Percentiles rank a stretch among this genome's conserved stretches.
phyloP scores from a whole-genome alignment of 2,113 vertebrate species.

The Cromileptes altivelis region DNA sequence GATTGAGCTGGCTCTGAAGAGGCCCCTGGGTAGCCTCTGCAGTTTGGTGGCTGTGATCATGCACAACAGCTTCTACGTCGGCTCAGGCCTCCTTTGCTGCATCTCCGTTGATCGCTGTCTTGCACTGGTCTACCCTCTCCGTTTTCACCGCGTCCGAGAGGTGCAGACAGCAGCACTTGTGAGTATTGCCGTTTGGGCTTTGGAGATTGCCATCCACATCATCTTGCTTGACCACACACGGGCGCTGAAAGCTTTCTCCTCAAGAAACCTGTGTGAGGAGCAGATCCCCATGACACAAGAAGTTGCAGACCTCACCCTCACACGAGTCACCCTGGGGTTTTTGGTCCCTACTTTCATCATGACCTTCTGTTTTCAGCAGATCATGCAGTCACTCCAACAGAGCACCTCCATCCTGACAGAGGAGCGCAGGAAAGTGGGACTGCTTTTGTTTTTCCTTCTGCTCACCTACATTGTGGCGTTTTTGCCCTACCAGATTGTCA shows the following conservation, averaged over 20 bases:
- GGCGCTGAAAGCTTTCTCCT: conserved; percentile 77
- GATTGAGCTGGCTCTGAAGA: conserved; percentile 37
- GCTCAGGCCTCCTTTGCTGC: conserved; percentile 91
- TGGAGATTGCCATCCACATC: conserved; percentile 83
- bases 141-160: conserved; percentile 84
- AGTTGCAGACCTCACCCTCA: conserved; percentile 82
- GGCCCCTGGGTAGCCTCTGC: conserved; percentile 2
- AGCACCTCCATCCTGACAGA: conserved; percentile 46
- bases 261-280: conserved; percentile 82
- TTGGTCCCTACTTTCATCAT: conserved; percentile 87
- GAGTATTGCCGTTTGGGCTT: conserved; percentile 84
- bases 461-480: conserved; percentile 90
- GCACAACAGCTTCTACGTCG: conserved; percentile 92
- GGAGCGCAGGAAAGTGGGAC: conserved; percentile 42
- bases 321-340: conserved; percentile 86
- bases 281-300: conserved; percentile 81
- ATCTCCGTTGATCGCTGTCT: conserved; percentile 91
- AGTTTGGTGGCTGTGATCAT: conserved; percentile 87
- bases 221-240: conserved; percentile 81
- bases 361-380: conserved; percentile 86
- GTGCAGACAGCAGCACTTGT: conserved; percentile 79
- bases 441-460: conserved; percentile 83
- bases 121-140: conserved; percentile 88
- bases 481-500: conserved; percentile 88
- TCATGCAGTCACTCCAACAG: conserved; percentile 81